Evolutionary conservation across 1,140 invertebrate genomes (phyloP).

Genomic region (Papilio glaucus): DNA sequence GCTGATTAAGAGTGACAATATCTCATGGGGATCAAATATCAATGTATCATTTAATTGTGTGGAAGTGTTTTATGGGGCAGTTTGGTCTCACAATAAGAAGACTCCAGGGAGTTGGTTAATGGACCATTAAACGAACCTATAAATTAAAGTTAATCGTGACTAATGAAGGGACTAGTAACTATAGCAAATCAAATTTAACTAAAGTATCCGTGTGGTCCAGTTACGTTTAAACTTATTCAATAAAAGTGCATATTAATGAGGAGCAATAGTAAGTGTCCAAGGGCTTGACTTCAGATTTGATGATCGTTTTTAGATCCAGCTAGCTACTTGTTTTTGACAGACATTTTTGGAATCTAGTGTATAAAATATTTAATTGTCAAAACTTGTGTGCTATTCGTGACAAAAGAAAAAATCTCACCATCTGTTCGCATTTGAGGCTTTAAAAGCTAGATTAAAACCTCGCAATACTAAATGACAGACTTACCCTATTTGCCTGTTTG

Average conservation of each 20-base stretch:
- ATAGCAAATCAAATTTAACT: conserved; percentile 54
- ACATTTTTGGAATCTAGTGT: neutral
- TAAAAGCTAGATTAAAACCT: no score
- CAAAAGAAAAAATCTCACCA: no score
- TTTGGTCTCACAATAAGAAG: conserved; percentile 70
- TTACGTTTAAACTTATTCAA: conserved; percentile 44
- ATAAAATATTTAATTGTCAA: neutral
- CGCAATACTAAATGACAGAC: no score
- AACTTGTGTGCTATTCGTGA: no score
- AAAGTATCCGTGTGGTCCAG: conserved; percentile 70
- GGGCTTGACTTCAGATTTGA: neutral
- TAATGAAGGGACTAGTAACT: conserved; percentile 62
- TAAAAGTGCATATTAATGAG: neutral
- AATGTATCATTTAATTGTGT: conserved; percentile 65
- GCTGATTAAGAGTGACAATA: conserved; percentile 48
- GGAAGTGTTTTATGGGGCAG: conserved; percentile 74
- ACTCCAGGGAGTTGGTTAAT: conserved; percentile 72
- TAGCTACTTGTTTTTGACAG: no score
- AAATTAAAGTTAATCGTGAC: conserved; percentile 81
- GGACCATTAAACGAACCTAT: conserved; percentile 77
- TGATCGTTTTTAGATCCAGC: neutral
- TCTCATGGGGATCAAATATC: conserved; percentile 61
- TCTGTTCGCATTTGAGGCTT: no score
- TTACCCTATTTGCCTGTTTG: no score
- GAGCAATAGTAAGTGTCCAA: neutral